Conservation (phyloP, 2,888 invertebrate species). For the Rhogogaster chlorosoma region DNA sequence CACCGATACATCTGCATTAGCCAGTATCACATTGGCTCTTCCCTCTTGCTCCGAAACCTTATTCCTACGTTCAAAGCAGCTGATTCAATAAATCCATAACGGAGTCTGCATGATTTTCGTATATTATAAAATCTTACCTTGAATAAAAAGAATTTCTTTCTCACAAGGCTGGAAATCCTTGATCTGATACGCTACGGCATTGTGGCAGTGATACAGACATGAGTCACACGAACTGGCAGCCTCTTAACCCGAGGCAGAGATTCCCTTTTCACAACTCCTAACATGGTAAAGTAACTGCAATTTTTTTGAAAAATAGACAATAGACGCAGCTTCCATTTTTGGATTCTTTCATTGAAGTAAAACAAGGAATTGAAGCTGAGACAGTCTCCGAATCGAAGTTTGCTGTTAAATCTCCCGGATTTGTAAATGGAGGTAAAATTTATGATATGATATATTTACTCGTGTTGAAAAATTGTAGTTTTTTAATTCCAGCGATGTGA, state of each 20-base stretch:
- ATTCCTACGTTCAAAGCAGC: not conserved
- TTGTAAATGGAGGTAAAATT: not conserved
- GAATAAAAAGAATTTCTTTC: not conserved
- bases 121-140: not conserved
- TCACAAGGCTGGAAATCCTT: not conserved
- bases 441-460: not conserved
- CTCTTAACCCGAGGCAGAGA: constrained; percentile 11
- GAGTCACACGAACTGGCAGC: constrained; percentile 35
- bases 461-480: not conserved
- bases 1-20: constrained; percentile 61
- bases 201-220: not conserved
- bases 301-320: not conserved
- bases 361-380: not conserved
- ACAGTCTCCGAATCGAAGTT: not conserved
- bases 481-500: not conserved
- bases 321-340: not conserved
- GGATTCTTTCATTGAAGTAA: not conserved
- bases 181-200: not conserved
- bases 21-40: constrained; percentile 14
- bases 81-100: not conserved
- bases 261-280: constrained; percentile 11
- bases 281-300: not conserved
- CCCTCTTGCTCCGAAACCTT: not conserved
- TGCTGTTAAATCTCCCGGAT: not conserved
- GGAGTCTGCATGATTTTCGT: not conserved